Evolutionary conservation across 2,113 vertebrate species (phyloP).

Genomic region (Bubo scandiacus): DNA sequence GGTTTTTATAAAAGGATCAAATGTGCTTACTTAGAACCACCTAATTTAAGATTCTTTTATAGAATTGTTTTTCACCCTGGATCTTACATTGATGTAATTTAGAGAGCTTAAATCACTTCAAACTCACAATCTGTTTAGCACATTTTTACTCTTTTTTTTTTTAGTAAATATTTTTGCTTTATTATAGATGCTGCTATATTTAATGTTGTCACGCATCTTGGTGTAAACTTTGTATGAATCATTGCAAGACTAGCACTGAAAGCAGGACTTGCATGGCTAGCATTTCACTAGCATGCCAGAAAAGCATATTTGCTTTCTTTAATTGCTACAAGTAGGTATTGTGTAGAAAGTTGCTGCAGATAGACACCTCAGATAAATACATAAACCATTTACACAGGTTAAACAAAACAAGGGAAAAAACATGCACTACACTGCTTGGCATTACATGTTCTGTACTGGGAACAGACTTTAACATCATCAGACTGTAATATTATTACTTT

Average conservation of each 20-base stretch:
- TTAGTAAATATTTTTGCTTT: background rate
- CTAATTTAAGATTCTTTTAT: background rate
- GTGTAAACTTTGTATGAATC: background rate
- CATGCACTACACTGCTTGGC: background rate
- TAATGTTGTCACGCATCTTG: background rate
- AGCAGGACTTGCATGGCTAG: background rate
- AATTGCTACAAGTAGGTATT: background rate
- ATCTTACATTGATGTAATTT: background rate
- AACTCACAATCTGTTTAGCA: background rate
- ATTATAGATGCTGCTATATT: background rate
- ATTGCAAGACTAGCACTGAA: background rate
- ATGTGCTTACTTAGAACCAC: background rate
- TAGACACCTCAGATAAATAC: background rate
- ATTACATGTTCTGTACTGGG: background rate
- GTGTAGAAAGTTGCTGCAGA: background rate
- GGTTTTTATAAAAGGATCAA: background rate
- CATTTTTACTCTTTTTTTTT: background rate
- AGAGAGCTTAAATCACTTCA: background rate
- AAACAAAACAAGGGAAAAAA: background rate
- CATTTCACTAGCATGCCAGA: background rate
- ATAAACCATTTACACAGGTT: background rate
- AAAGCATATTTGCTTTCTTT: background rate
- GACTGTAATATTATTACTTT: background rate
- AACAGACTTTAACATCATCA: background rate
- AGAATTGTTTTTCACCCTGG: background rate